Percentiles rank a stretch among this genome's conserved stretches.
Conservation (phyloP, 1,140 invertebrate genomes). For the Uloborus diversus region DNA sequence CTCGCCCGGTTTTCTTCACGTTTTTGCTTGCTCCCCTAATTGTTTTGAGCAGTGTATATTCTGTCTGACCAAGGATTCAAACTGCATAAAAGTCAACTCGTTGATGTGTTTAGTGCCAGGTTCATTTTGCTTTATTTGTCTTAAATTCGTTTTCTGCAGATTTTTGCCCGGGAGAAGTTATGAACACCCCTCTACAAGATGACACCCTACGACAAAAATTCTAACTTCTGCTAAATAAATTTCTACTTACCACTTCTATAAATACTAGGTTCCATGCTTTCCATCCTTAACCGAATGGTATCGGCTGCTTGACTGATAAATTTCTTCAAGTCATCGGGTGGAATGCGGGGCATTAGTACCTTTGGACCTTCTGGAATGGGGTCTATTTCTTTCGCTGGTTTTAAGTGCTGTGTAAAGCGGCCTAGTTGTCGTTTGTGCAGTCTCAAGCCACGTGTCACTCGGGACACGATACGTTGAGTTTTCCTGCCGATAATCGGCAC, state of each 20-base stretch:
- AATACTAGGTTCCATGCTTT: slow-evolving; percentile 57
- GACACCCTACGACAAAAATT: too few species aligned
- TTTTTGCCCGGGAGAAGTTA: too few species aligned
- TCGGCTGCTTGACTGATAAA: slow-evolving; percentile 51
- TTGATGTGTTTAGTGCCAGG: too few species aligned
- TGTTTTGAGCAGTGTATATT: too few species aligned
- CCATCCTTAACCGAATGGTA: slow-evolving; percentile 34
- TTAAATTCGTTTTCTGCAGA: too few species aligned
- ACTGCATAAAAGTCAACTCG: too few species aligned
- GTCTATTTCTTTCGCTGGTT: slow-evolving; percentile 60
- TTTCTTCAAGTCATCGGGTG: slow-evolving; percentile 62
- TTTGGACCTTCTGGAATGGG: slow-evolving; percentile 60
- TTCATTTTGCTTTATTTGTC: too few species aligned
- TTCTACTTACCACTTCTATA: slow-evolving; percentile 53
- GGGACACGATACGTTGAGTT: slow-evolving; percentile 48
- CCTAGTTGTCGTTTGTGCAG: slow-evolving; percentile 52
- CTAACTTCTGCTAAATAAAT: too few species aligned
- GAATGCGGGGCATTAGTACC: slow-evolving; percentile 64
- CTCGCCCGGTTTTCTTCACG: too few species aligned
- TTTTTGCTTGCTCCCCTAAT: too few species aligned
- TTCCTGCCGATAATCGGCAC: slow-evolving; percentile 47
- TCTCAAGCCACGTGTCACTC: slow-evolving; percentile 33
- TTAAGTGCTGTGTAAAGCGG: slow-evolving; percentile 59
- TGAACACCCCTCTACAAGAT: too few species aligned
- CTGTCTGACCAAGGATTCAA: too few species aligned